phyloP scores from a whole-genome alignment of 2,113 vertebrate genomes.

The Scomber japonicus region DNA sequence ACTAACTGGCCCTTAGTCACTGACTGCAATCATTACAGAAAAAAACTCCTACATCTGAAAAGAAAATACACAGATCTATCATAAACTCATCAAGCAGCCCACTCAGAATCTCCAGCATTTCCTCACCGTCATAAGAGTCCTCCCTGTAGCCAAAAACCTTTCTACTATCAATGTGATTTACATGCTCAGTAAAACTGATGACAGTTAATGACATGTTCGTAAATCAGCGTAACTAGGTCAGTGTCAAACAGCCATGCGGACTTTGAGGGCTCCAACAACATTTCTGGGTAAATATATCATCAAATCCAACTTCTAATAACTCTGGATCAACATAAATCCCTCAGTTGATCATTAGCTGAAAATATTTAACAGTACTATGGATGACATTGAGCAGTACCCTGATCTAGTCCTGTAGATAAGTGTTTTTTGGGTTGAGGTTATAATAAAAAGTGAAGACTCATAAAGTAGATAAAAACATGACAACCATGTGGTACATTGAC shows the following conservation, averaged over 20 bases:
- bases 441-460: not conserved
- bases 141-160: not conserved
- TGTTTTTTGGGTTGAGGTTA: not conserved
- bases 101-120: conserved; percentile 16
- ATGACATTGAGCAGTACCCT: not conserved
- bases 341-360: not conserved
- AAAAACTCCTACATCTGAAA: conserved; percentile 14
- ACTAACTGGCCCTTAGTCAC: conserved; percentile 12
- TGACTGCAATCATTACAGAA: conserved; percentile 23
- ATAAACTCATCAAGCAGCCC: conserved; percentile 2
- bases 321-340: not conserved
- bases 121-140: not conserved
- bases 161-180: conserved; percentile 41
- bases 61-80: not conserved
- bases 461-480: not conserved
- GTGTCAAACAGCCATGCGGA: conserved; percentile 22
- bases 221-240: conserved; percentile 37
- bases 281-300: conserved; percentile 29
- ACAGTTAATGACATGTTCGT: conserved; percentile 18
- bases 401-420: not conserved
- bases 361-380: not conserved
- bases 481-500: not conserved
- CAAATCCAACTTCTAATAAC: conserved; percentile 19
- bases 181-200: conserved; percentile 20
- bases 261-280: conserved; percentile 3